These are phyloP conservation scores for Uropetala carovei DNA, from an alignment of 2,888 invertebrate genomes.

Conservation along the genomic window DNA sequence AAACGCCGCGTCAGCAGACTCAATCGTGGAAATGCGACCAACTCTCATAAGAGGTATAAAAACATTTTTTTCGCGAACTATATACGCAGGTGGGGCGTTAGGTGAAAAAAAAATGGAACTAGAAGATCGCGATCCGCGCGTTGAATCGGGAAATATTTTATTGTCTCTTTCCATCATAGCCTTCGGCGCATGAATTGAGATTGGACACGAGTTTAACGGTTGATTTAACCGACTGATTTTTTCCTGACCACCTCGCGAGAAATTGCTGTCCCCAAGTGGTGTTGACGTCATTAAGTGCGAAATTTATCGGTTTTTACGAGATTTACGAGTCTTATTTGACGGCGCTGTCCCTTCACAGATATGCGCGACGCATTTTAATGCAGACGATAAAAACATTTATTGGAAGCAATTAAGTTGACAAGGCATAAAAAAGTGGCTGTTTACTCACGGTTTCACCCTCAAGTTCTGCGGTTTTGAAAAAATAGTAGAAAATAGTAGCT, in stretches of 20 bases:
- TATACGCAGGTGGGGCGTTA: neutral
- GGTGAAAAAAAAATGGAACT: neutral
- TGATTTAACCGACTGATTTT: neutral
- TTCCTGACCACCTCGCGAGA: slow-evolving; percentile 12
- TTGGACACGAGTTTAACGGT: no score
- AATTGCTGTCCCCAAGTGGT: neutral
- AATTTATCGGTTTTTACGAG: slow-evolving; percentile 23
- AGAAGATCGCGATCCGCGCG: neutral
- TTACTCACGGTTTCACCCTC: neutral
- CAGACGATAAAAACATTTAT: neutral
- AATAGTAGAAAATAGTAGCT: neutral
- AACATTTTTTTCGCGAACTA: no score
- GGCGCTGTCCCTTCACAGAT: slow-evolving; percentile 1
- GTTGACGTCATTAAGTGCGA: slow-evolving; percentile 27
- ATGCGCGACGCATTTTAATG: neutral
- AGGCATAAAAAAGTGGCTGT: neutral
- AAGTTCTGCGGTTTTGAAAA: neutral
- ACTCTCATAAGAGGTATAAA: no score
- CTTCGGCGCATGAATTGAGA: no score
- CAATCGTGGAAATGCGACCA: neutral
- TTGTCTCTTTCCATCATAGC: no score
- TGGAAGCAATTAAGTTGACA: neutral
- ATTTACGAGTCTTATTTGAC: slow-evolving; percentile 23
- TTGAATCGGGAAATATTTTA: no score
- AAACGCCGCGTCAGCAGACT: neutral